Evolutionary conservation across 2,113 vertebrate species (phyloP).

Genomic region (Clarias gariepinus): DNA sequence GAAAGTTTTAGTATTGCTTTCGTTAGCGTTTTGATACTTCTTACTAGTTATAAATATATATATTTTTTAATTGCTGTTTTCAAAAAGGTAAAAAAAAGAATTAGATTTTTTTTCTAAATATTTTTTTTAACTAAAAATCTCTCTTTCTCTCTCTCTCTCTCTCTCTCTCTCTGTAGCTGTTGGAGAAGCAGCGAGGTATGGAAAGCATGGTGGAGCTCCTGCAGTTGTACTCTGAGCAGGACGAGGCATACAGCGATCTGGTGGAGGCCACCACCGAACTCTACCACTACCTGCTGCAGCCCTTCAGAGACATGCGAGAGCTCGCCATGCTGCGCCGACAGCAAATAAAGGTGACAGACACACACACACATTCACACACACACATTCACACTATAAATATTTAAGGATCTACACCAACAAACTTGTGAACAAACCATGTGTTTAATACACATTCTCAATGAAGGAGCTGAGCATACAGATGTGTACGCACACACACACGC

Average conservation of each 20-base stretch:
- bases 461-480: neutral
- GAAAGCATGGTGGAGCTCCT: slow-evolving; percentile 96
- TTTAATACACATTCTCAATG: neutral
- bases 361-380: slow-evolving; percentile 13
- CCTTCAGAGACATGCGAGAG: slow-evolving; percentile 97
- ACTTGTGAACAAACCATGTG: slow-evolving; percentile 1
- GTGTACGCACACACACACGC: neutral
- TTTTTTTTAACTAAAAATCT: too few relatives aligned
- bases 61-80: too few relatives aligned
- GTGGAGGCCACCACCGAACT: slow-evolving; percentile 92
- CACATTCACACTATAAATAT: slow-evolving; percentile 8
- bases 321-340: slow-evolving; percentile 93
- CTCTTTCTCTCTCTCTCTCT: neutral
- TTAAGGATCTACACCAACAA: slow-evolving; percentile 10
- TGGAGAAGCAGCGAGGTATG: slow-evolving; percentile 89
- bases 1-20: too few relatives aligned
- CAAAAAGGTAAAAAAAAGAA: too few relatives aligned
- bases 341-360: slow-evolving; percentile 90
- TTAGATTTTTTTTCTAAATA: too few relatives aligned
- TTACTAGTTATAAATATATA: too few relatives aligned
- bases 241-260: slow-evolving; percentile 85
- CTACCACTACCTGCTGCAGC: slow-evolving; percentile 95
- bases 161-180: slow-evolving; percentile 70
- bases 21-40: too few relatives aligned
- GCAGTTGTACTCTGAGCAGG: slow-evolving; percentile 90